A percentile compares a stretch with the other conserved stretches of the same genome.
These are phyloP conservation scores for Oryzias dopingdopingensis DNA, from an alignment of 2,797 vertebrate genomes.

Conservation along the genomic window DNA sequence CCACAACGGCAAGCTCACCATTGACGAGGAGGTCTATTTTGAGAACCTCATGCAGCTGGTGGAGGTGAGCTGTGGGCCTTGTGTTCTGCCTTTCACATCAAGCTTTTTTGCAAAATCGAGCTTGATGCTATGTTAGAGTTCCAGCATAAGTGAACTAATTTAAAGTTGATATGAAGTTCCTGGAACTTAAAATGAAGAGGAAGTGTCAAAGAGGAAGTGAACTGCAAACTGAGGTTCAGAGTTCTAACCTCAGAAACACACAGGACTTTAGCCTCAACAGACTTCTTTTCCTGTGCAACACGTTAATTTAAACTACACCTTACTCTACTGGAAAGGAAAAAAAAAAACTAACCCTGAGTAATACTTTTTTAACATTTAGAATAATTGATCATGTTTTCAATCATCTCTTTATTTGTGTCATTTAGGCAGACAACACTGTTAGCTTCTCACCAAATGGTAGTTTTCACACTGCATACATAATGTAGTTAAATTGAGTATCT, in stretches of 20 bases:
- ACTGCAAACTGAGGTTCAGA: constrained; percentile 40
- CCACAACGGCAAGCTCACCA: constrained; percentile 89
- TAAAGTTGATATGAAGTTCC: constrained; percentile 67
- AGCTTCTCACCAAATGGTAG: constrained; percentile 23
- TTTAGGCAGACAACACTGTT: constrained; percentile 50
- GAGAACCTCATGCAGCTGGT: constrained; percentile 99
- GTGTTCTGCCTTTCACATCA: neutral
- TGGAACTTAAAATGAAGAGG: constrained; percentile 78
- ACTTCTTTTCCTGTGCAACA: constrained; percentile 13
- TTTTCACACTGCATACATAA: neutral
- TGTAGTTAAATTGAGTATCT: neutral
- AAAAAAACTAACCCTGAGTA: neutral
- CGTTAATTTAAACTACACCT: constrained; percentile 5
- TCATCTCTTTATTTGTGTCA: constrained; percentile 5
- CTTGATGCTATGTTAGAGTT: constrained; percentile 13
- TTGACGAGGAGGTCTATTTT: constrained; percentile 93
- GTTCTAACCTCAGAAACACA: constrained; percentile 38
- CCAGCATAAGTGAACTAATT: constrained; percentile 21
- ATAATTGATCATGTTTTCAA: neutral
- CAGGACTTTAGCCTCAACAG: neutral
- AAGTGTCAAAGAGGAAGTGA: constrained; percentile 78
- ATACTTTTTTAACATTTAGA: neutral
- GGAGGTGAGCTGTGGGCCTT: constrained; percentile 79
- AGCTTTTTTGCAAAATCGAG: neutral
- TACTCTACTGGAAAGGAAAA: neutral